Base-by-base conservation (phyloP, 2,113 vertebrate species). In the Amazona vittata region DNA sequence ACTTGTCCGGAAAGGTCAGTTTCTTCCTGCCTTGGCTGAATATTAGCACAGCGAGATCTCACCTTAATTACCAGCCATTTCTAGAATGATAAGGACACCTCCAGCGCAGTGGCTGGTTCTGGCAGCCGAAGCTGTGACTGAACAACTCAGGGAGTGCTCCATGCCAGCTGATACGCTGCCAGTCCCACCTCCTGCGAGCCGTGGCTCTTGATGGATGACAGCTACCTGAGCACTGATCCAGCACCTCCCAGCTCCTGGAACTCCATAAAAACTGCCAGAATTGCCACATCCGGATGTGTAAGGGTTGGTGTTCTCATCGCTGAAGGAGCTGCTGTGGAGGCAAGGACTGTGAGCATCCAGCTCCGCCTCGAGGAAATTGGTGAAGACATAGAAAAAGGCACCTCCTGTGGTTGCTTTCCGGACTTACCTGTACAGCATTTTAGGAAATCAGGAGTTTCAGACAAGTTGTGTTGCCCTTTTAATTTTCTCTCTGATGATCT, bases 1-100 rank as follows among this genome's bases (percentile, higher is more conserved):
- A 89, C 81, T 89, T 76, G 74, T 43, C 89, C 76, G 74, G 80
- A 52, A 82, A 93, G 41, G 73, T 90, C 86, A 49, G 1, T 83
- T 94, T 59, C 57, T 85, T 70, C 83, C 67, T 21, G 39, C 4
- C 11, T 12, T 81, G 41, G n/a, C 80, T 49, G 65, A 81, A 11
- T 31, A 19, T 22, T 39, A 43, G 57, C 86, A 57, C 89, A 62
- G 89, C 39, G 89, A 86, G 91, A 53, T 73, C 77, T 73, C 89
- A 69, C 86, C 89, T 86, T 93, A 94, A 93, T 83, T 95, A 93
- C 65, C 86, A 73, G 29, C 0, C 15, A 79, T 95, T 92, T 78
- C 71, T 73, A 82, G 95, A 82, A 29, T 81, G 57, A 28, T 73
- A 11, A 39, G 1, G 44, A 22, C 29, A 46, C 90, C 86, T 92